These are phyloP conservation scores for Crenichthys baileyi DNA, from an alignment of 2,797 vertebrate species.

Conservation along the genomic window DNA sequence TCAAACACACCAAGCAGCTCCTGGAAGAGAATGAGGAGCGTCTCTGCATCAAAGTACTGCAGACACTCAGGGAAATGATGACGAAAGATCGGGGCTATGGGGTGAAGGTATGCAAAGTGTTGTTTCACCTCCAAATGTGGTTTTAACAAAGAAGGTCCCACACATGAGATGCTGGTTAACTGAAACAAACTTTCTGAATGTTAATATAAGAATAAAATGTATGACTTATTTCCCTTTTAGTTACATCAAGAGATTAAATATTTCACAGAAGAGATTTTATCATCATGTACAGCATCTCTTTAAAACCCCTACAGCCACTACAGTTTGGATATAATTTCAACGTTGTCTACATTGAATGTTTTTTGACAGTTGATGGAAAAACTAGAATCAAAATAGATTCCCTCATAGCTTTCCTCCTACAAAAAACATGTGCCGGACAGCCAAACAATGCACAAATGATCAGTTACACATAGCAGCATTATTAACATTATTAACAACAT, in stretches of 20 bases:
- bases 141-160: constrained; percentile 12
- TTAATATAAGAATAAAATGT: not conserved
- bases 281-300: not conserved
- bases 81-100: constrained; percentile 97
- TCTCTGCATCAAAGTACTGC: constrained; percentile 96
- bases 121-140: constrained; percentile 18
- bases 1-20: constrained; percentile 97
- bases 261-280: not conserved
- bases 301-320: not conserved
- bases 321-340: not conserved
- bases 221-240: not conserved
- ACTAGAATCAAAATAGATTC: not conserved
- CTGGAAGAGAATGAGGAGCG: constrained; percentile 98
- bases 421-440: not conserved
- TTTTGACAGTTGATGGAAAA: not conserved
- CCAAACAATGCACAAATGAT: not conserved
- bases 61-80: constrained; percentile 99
- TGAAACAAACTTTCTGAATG: not conserved
- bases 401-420: constrained; percentile 4
- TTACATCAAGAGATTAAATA: not conserved
- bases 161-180: not conserved
- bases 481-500: constrained; percentile 48
- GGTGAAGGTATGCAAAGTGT: constrained; percentile 90
- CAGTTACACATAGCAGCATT: constrained; percentile 50
- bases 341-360: constrained; percentile 6